These are phyloP conservation scores for Drosophila limbata DNA, from an alignment of 2,888 invertebrate species.

Conservation along the genomic window DNA sequence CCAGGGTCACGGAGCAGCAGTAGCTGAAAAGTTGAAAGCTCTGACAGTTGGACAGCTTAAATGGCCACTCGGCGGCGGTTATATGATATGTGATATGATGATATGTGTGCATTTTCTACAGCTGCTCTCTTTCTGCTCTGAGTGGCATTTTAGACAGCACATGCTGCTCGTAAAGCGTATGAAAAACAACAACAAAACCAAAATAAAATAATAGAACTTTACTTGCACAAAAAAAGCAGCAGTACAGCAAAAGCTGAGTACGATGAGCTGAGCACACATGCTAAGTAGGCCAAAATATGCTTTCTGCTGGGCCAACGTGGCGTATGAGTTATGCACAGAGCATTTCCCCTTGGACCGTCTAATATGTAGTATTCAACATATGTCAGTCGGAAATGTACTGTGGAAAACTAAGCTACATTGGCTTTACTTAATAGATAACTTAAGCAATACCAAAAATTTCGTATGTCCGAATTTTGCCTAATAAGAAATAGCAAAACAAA, in stretches of 20 bases:
- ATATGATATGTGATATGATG: conserved; percentile 29
- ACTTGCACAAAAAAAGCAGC: not conserved
- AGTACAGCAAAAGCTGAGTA: not conserved
- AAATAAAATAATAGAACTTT: conserved; percentile 8
- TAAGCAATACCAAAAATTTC: too few species aligned
- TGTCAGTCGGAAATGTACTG: too few species aligned
- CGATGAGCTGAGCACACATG: conserved; percentile 17
- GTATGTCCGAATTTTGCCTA: too few species aligned
- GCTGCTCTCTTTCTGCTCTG: conserved; percentile 16
- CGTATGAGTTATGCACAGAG: conserved; percentile 53
- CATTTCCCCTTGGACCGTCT: conserved; percentile 39
- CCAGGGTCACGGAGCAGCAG: not conserved
- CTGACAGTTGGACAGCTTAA: conserved; percentile 32
- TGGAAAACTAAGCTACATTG: too few species aligned
- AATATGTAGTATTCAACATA: conserved; percentile 5
- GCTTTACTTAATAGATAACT: too few species aligned
- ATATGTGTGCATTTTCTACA: conserved; percentile 36
- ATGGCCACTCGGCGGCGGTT: conserved; percentile 38
- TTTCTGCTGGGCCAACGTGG: conserved; percentile 23
- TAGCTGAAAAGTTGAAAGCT: not conserved
- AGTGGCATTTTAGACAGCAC: conserved; percentile 40
- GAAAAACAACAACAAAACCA: conserved; percentile 6
- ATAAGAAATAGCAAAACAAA: too few species aligned
- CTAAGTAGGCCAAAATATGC: conserved; percentile 52
- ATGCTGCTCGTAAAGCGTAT: conserved; percentile 13